Conservation (phyloP, 2,888 invertebrate genomes). For the Suillia variegata region DNA sequence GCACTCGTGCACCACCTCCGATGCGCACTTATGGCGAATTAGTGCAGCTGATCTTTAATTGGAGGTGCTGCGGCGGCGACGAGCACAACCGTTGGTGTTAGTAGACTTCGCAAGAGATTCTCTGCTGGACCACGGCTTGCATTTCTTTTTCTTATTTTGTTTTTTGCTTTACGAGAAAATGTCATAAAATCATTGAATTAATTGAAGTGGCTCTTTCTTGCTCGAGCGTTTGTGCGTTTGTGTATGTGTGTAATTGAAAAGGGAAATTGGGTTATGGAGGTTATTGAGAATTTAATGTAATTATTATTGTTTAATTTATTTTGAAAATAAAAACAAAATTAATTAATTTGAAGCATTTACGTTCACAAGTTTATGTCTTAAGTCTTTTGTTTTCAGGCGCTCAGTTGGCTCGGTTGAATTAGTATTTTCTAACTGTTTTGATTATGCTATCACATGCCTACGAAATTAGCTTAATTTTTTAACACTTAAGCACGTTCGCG, state of each 20-base stretch:
- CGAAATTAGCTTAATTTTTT: no score
- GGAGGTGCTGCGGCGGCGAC: constrained; percentile 23
- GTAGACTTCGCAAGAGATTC: not conserved
- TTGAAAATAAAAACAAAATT: no score
- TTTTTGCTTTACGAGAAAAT: no score
- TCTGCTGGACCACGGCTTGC: not conserved
- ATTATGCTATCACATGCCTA: no score
- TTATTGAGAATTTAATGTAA: not conserved
- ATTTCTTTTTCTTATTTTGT: no score
- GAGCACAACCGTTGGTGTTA: not conserved
- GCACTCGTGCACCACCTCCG: not conserved
- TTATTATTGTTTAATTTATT: not conserved
- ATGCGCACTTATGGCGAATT: constrained; percentile 43
- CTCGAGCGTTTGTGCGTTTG: no score
- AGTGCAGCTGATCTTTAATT: constrained; percentile 44
- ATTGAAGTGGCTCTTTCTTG: not conserved
- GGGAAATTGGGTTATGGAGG: not conserved
- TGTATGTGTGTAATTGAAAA: not conserved
- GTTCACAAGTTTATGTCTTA: no score
- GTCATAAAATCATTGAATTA: not conserved
- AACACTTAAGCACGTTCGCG: no score
- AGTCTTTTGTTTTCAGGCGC: no score
- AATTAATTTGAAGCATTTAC: no score
- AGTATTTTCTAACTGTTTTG: no score
- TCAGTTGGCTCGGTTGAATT: no score